phyloP scores from a whole-genome alignment of 2,797 vertebrate genomes.

The Lindbergichthys nudifrons region DNA sequence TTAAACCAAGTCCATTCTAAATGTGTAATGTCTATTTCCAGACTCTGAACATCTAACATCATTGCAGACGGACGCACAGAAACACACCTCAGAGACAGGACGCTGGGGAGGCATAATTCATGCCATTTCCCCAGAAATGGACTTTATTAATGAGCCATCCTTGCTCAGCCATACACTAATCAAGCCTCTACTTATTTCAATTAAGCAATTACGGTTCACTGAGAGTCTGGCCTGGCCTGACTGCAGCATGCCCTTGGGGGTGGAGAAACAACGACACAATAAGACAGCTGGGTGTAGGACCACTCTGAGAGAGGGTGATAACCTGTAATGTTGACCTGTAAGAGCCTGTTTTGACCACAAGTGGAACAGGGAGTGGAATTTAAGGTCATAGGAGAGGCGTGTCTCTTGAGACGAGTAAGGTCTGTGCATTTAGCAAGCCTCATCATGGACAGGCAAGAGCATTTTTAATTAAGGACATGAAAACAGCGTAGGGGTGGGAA shows the following conservation, averaged over 20 bases:
- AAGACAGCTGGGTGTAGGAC: slow-evolving; percentile 6
- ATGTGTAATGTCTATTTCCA: slow-evolving; percentile 15
- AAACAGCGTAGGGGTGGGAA: slow-evolving; percentile 20
- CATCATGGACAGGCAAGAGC: background rate
- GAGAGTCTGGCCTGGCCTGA: slow-evolving; percentile 50
- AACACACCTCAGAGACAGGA: slow-evolving; percentile 35
- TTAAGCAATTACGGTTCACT: slow-evolving; percentile 56
- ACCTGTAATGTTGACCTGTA: slow-evolving; percentile 28
- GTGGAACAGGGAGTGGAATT: slow-evolving; percentile 4
- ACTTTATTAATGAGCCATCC: slow-evolving; percentile 53
- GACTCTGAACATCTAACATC: slow-evolving; percentile 16
- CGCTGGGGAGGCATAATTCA: slow-evolving; percentile 24
- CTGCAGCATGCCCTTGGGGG: slow-evolving; percentile 53
- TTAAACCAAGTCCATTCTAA: background rate
- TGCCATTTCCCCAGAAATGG: slow-evolving; percentile 54
- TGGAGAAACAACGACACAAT: slow-evolving; percentile 41
- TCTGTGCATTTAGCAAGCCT: background rate
- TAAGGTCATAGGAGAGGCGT: slow-evolving; percentile 17
- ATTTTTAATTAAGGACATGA: slow-evolving; percentile 14
- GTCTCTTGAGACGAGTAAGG: background rate
- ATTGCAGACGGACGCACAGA: slow-evolving; percentile 21
- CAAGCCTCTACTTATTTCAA: slow-evolving; percentile 68
- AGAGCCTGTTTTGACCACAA: slow-evolving; percentile 3
- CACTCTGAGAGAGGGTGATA: slow-evolving; percentile 14
- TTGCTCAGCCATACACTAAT: slow-evolving; percentile 53